Conservation (phyloP, 2,888 invertebrate genomes). For the Drosophila bunnanda region DNA sequence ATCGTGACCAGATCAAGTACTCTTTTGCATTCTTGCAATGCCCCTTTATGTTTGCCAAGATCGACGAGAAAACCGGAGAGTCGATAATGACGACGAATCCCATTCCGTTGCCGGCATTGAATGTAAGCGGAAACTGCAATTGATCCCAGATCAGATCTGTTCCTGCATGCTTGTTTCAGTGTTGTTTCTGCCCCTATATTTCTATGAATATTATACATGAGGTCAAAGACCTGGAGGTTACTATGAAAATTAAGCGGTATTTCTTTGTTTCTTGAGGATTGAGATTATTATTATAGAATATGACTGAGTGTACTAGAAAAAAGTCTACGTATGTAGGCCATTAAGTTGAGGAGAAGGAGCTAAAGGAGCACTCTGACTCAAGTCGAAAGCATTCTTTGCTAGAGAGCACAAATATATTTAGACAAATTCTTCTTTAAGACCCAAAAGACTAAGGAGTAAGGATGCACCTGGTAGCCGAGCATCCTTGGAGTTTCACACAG, state of each 20-base stretch:
- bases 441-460: neutral
- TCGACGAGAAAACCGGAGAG: slow-evolving; percentile 88
- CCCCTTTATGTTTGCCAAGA: slow-evolving; percentile 87
- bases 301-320: no score
- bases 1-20: slow-evolving; percentile 89
- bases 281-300: neutral
- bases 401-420: no score
- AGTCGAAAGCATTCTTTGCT: no score
- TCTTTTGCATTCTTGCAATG: slow-evolving; percentile 90
- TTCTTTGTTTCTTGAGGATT: neutral
- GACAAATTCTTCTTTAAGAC: neutral
- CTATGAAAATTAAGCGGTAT: neutral
- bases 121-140: slow-evolving; percentile 86
- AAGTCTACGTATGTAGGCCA: neutral
- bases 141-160: slow-evolving; percentile 8
- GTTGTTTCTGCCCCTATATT: slow-evolving; percentile 8
- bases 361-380: no score
- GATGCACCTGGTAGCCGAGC: neutral
- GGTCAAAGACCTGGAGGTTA: neutral
- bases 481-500: no score
- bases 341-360: neutral
- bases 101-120: slow-evolving; percentile 90
- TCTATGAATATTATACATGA: neutral
- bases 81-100: slow-evolving; percentile 85
- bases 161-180: slow-evolving; percentile 45